These are phyloP conservation scores for Zosterops japonicus DNA, from an alignment of 2,113 vertebrate species.

Conservation along the genomic window DNA sequence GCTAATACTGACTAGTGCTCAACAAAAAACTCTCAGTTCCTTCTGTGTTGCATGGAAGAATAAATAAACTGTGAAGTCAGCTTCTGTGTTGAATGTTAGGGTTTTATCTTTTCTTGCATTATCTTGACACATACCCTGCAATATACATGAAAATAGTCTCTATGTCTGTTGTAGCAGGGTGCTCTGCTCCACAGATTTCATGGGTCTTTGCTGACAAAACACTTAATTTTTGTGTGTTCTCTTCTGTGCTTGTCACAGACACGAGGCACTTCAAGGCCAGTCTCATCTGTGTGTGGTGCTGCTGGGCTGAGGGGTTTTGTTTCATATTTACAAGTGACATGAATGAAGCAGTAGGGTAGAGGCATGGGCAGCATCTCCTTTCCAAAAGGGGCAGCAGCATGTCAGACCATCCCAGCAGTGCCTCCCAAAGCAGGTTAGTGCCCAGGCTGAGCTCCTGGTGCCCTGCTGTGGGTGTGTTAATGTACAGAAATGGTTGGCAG, in stretches of 20 bases:
- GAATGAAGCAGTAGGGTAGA: not conserved
- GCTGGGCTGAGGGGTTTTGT: not conserved
- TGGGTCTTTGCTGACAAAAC: not conserved
- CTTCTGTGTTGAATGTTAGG: not conserved
- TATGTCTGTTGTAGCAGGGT: not conserved
- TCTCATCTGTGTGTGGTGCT: rapidly evolving
- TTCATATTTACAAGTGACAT: not conserved
- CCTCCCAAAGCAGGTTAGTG: not conserved
- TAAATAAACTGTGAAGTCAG: not conserved
- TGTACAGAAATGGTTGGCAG: not conserved
- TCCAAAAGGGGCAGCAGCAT: not conserved
- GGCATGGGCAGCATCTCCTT: not conserved
- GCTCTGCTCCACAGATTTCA: not conserved
- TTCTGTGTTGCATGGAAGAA: not conserved
- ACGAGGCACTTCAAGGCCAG: not conserved
- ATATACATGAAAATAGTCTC: not conserved
- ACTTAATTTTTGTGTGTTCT: not conserved
- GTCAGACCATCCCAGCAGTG: not conserved
- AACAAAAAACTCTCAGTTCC: not conserved
- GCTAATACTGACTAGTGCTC: not conserved
- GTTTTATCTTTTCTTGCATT: not conserved
- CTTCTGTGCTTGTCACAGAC: not conserved
- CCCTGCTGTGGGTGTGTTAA: rapidly evolving
- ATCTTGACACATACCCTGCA: not conserved
- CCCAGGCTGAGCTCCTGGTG: not conserved